These are phyloP conservation scores for Phodopus roborovskii DNA, from an alignment of 2,113 vertebrate genomes.

Conservation along the genomic window DNA sequence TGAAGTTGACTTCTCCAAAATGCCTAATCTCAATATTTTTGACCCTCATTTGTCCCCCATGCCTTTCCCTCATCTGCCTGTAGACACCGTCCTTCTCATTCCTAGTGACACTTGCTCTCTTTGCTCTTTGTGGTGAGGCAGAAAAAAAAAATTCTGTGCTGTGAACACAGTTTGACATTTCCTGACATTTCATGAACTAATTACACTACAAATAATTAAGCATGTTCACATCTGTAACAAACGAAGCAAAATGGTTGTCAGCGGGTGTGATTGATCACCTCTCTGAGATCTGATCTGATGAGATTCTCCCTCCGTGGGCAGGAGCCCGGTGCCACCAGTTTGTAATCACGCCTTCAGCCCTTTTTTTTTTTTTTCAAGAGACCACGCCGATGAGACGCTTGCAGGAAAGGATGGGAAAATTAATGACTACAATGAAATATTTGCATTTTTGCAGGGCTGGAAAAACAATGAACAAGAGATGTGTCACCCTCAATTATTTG, in stretches of 20 bases:
- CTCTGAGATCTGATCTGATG: constrained; percentile 92
- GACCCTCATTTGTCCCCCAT: constrained; percentile 83
- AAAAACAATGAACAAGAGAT: constrained; percentile 95
- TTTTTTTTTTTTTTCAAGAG: constrained; percentile 91
- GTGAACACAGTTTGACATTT: constrained; percentile 91
- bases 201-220: constrained; percentile 97
- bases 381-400: constrained; percentile 93
- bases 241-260: constrained; percentile 92
- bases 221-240: constrained; percentile 94
- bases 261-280: constrained; percentile 93
- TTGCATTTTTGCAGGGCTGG: constrained; percentile 95
- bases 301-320: constrained; percentile 87
- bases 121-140: constrained; percentile 81
- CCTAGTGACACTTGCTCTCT: constrained; percentile 88
- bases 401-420: constrained; percentile 97
- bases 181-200: constrained; percentile 94
- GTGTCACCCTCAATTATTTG: constrained; percentile 99
- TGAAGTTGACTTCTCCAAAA: constrained; percentile 80
- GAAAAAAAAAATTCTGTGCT: constrained; percentile 83
- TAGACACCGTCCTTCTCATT: constrained; percentile 83
- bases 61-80: constrained; percentile 83
- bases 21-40: constrained; percentile 84
- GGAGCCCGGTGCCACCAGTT: constrained; percentile 88
- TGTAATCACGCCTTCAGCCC: constrained; percentile 91
- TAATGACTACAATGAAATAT: constrained; percentile 99